These are phyloP conservation scores for Linurgus olivaceus DNA, from an alignment of 2,797 vertebrate genomes.

Conservation along the genomic window DNA sequence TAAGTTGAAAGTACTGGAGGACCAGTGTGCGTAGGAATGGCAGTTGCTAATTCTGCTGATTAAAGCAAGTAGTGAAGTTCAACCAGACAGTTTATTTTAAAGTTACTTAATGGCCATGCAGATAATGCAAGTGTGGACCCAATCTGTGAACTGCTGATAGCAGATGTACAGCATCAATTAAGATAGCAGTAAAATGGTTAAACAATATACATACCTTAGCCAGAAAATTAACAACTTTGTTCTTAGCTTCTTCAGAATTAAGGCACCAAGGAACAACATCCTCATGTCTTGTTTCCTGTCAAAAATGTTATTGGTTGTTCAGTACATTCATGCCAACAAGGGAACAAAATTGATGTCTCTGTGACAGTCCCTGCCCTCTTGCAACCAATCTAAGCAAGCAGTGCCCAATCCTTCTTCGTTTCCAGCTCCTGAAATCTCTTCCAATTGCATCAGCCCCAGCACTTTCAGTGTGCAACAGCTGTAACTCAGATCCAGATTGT, in stretches of 20 bases:
- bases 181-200: neutral
- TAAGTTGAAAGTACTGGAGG: neutral
- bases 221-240: conserved; percentile 87
- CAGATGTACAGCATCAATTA: neutral
- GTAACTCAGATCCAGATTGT: neutral
- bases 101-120: neutral
- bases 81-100: neutral
- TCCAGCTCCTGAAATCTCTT: neutral
- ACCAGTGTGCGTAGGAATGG: neutral
- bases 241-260: conserved; percentile 84
- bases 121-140: neutral
- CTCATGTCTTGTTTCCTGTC: conserved; percentile 90
- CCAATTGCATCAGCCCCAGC: neutral
- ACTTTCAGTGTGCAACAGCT: neutral
- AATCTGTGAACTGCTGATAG: neutral
- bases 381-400: neutral
- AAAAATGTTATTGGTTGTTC: neutral
- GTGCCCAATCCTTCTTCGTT: neutral
- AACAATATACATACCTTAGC: conserved; percentile 84
- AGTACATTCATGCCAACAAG: neutral
- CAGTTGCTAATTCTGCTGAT: neutral
- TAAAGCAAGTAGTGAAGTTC: neutral
- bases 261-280: conserved; percentile 90
- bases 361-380: neutral
- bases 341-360: neutral